Evolutionary conservation across 2,888 invertebrate genomes (phyloP), one percentile per base, ranked within the genome.

Genomic region (Crematogaster levior): DNA sequence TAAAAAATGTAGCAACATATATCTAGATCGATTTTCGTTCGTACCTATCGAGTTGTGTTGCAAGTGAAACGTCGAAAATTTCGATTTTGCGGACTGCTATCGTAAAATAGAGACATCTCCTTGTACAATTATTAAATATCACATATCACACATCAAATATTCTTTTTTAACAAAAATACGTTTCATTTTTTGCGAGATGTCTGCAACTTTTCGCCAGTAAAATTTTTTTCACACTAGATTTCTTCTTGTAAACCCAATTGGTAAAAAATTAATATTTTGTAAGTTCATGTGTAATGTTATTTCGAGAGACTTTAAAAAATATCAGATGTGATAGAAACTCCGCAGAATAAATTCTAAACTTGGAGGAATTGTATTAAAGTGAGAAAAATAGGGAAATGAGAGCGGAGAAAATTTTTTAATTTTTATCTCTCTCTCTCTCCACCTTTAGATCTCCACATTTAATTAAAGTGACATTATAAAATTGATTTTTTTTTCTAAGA

Each of bases 351-450:
- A 58, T 40, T 66, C n/a, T n/a, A n/a, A 12, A 27, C 27, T 72
- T 58, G 27, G 4, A n/a, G 7, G 1, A n/a, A 9, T 27, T 6
- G 6, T 27, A 30, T 72, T 40, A 27, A 77, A 48, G 30, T 48
- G 53, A 9, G 37, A 60, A 63, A 48, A 82, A 81, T 58, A 51
- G 37, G 51, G 15, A 40, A 24, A 63, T 51, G 12, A 18, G 18
- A 43, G 34, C 34, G 46, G 27, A 15, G 15, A 63, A 40, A 48
- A 4, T 1, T 84, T 80, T 84, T 72, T 66, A 24, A 74, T 81
- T 84, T 82, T 65, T 58, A 40, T 34, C 6, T 34, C 6, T 34
- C 6, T 34, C 72, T 73, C 46, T 48, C 27, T 30, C n/a, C 51
- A 68, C 34, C 60, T 60, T 72, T 58, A 46, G 58, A 56, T 56